Conservation (phyloP, 2,888 invertebrate genomes). For the Ernsta delagoae region DNA sequence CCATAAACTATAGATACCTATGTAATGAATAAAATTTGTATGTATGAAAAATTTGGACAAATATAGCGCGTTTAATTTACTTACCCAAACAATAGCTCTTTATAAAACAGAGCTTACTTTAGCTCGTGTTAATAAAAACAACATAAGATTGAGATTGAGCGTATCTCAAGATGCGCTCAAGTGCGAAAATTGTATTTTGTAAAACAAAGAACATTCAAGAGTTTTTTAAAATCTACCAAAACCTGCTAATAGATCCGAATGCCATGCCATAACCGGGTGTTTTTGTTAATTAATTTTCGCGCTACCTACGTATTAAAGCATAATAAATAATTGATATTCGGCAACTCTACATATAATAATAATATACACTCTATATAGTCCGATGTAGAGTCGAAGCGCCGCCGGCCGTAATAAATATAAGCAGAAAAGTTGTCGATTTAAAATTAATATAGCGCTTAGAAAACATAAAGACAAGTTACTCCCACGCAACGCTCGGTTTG, state of each 20-base stretch:
- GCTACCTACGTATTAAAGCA: conserved; percentile 35
- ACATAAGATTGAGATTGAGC: no score
- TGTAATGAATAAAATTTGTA: no score
- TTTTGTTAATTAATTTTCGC: conserved; percentile 34
- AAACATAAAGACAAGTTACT: conserved; percentile 30
- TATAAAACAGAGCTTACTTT: no score
- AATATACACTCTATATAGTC: conserved; percentile 52
- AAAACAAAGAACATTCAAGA: background rate
- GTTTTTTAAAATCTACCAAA: background rate
- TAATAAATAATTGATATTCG: conserved; percentile 29
- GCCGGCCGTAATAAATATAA: conserved; percentile 55
- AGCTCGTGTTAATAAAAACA: no score
- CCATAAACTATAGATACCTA: no score
- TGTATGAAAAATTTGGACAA: no score
- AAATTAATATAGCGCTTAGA: conserved; percentile 50
- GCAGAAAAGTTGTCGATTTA: conserved; percentile 62
- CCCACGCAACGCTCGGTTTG: conserved; percentile 22
- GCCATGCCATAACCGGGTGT: conserved; percentile 25
- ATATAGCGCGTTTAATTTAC: no score
- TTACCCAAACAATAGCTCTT: no score
- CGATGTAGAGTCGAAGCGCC: conserved; percentile 48
- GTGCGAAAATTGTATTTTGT: background rate
- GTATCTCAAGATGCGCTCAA: no score
- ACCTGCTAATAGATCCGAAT: background rate
- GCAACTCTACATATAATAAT: no score